phyloP scores from a whole-genome alignment of 2,797 vertebrate species.

The Garrulus glandarius region DNA sequence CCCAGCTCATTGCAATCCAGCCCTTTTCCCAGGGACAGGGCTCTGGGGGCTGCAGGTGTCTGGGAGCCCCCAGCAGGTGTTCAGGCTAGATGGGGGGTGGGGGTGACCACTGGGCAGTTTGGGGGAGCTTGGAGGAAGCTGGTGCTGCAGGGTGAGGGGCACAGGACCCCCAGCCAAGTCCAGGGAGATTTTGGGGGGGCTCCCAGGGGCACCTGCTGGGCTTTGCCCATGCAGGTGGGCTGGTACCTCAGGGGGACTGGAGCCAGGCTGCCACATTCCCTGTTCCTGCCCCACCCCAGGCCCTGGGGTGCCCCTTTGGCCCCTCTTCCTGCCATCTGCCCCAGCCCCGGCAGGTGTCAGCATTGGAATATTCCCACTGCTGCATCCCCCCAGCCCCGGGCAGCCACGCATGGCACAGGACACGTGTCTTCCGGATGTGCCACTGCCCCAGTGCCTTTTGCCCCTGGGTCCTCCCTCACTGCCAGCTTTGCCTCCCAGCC shows the following conservation, averaged over 20 bases:
- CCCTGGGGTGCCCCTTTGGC: neutral
- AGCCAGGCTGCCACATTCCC: neutral
- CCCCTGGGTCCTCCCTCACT: neutral
- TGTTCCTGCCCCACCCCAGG: neutral
- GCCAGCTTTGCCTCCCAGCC: neutral
- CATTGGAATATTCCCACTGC: neutral
- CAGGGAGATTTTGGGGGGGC: neutral
- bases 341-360: neutral
- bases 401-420: neutral
- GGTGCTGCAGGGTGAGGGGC: neutral
- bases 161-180: neutral
- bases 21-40: neutral
- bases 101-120: neutral
- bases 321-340: neutral
- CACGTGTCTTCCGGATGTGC: neutral
- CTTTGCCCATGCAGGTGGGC: neutral
- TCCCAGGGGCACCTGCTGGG: neutral
- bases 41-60: neutral
- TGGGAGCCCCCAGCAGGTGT: neutral
- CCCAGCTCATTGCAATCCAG: neutral
- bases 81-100: neutral
- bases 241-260: neutral
- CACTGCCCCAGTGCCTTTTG: neutral
- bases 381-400: neutral
- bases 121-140: neutral